phyloP scores from a whole-genome alignment of 2,797 vertebrate genomes.

The Lagorchestes hirsutus region DNA sequence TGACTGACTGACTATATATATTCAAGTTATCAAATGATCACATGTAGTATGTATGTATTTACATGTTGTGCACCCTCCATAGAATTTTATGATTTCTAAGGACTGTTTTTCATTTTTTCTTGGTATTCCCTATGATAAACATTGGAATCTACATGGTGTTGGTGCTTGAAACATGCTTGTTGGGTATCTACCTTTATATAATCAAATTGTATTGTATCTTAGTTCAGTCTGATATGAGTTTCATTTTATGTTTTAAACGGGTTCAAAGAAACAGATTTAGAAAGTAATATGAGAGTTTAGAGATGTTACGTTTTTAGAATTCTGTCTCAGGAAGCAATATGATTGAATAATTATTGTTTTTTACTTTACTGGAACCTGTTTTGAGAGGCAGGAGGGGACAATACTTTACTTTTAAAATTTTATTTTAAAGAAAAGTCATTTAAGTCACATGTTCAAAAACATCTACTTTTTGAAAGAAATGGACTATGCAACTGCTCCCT shows the following conservation, averaged over 20 bases:
- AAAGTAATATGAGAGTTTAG: conserved; percentile 32
- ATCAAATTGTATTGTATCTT: background rate
- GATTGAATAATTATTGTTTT: conserved; percentile 47
- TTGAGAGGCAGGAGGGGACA: conserved; percentile 29
- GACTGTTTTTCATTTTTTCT: background rate
- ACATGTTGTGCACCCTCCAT: background rate
- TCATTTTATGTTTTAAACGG: conserved; percentile 9
- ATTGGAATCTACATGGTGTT: background rate
- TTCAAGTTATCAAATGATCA: background rate
- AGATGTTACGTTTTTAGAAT: conserved; percentile 20
- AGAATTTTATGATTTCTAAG: background rate
- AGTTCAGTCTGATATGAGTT: background rate
- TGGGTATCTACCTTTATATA: conserved; percentile 31
- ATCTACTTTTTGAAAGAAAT: background rate
- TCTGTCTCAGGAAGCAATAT: conserved; percentile 29
- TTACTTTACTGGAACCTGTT: conserved; percentile 52
- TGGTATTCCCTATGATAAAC: background rate
- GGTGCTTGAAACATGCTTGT: background rate
- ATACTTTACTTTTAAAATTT: conserved; percentile 8
- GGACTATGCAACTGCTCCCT: conserved; percentile 34
- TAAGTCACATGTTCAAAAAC: background rate
- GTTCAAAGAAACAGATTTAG: conserved; percentile 24
- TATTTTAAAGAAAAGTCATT: conserved; percentile 59
- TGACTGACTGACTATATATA: background rate
- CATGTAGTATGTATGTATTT: background rate